phyloP scores from a whole-genome alignment of 2,888 invertebrate genomes.

The Leptopilina syphax region DNA sequence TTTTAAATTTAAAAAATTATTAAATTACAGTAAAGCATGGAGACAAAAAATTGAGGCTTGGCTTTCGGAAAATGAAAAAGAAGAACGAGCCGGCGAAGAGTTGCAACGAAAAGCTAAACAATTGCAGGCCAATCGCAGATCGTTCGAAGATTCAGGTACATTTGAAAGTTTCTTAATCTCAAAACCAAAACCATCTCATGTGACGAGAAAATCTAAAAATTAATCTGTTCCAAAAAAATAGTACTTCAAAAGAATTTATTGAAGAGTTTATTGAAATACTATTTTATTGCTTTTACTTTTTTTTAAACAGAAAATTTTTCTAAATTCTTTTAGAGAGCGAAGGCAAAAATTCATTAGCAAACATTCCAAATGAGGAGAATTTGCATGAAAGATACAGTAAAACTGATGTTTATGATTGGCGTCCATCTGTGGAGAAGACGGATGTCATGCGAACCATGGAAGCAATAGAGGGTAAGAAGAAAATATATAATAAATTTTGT shows the following conservation, averaged over 20 bases:
- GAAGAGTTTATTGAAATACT: too few relatives aligned
- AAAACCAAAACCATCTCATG: too few relatives aligned
- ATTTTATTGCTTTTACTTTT: too few relatives aligned
- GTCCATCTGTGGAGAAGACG: conserved; percentile 88
- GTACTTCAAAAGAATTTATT: too few relatives aligned
- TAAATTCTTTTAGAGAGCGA: conserved; percentile 83
- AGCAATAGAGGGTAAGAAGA: conserved; percentile 86
- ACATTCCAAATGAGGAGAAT: conserved; percentile 86
- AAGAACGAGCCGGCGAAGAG: conserved; percentile 85
- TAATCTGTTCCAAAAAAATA: too few relatives aligned
- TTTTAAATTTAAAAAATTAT: not conserved
- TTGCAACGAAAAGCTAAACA: conserved; percentile 83
- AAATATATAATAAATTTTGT: not conserved
- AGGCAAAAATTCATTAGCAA: conserved; percentile 83
- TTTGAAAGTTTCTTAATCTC: not conserved
- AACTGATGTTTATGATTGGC: conserved; percentile 87
- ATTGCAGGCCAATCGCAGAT: conserved; percentile 85
- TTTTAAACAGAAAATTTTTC: not conserved
- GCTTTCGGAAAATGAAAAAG: conserved; percentile 91
- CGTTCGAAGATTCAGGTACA: conserved; percentile 90
- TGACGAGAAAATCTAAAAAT: too few relatives aligned
- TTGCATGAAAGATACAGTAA: conserved; percentile 77
- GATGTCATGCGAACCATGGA: conserved; percentile 92
- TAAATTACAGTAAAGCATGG: conserved; percentile 84
- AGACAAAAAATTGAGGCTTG: conserved; percentile 94